Evolutionary conservation across 2,888 invertebrate species (phyloP).

Genomic region (Mimas tiliae): DNA sequence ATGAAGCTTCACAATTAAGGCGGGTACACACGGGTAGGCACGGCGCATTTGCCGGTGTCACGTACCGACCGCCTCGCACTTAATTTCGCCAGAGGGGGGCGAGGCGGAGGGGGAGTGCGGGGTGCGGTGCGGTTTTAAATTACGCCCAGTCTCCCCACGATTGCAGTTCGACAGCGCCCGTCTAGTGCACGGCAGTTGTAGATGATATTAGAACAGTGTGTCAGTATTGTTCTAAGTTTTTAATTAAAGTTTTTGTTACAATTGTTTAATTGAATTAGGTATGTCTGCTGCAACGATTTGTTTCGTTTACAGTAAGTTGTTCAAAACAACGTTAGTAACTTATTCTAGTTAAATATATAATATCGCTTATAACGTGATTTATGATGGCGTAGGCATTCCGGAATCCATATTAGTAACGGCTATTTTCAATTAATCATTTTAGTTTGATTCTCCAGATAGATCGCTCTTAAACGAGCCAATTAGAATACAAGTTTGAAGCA

Average conservation of each 20-base stretch:
- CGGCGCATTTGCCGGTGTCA: conserved; percentile 81
- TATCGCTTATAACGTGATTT: too few relatives aligned
- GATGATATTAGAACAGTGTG: not conserved
- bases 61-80: conserved; percentile 77
- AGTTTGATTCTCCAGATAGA: too few relatives aligned
- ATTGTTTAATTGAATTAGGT: not conserved
- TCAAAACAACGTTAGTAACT: too few relatives aligned
- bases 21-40: conserved; percentile 71
- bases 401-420: too few relatives aligned
- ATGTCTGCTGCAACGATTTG: not conserved
- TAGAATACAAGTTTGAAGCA: too few relatives aligned
- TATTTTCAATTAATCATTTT: too few relatives aligned
- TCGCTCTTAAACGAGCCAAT: too few relatives aligned
- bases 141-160: conserved; percentile 65
- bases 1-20: conserved; percentile 79
- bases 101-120: conserved; percentile 72
- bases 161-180: conserved; percentile 55
- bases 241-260: not conserved
- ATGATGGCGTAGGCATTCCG: too few relatives aligned
- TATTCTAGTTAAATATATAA: too few relatives aligned
- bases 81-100: conserved; percentile 72
- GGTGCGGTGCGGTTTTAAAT: conserved; percentile 77
- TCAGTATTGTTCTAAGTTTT: not conserved
- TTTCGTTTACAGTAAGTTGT: not conserved
- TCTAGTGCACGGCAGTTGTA: conserved; percentile 25